phyloP scores from a whole-genome alignment of 2,113 vertebrate species.

The Nannobrachium achirus region DNA sequence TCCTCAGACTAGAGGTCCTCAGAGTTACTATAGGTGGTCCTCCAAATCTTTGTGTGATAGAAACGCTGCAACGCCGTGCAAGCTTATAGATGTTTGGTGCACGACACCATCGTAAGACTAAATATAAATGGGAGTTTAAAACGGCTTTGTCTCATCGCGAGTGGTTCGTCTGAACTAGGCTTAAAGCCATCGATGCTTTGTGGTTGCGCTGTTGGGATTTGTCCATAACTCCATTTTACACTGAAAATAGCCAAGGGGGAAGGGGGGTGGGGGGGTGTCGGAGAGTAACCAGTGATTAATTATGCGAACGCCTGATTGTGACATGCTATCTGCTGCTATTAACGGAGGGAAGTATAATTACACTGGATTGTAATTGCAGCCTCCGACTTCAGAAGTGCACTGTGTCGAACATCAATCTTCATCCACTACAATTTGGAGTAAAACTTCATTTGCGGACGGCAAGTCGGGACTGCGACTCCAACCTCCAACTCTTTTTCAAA shows the following conservation, averaged over 20 bases:
- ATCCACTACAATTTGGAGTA: slow-evolving; percentile 87
- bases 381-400: slow-evolving; percentile 86
- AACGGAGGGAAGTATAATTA: slow-evolving; percentile 95
- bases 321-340: slow-evolving; percentile 95
- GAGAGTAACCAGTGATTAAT: slow-evolving; percentile 88
- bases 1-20: too few relatives aligned
- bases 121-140: too few relatives aligned
- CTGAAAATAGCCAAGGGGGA: slow-evolving; percentile 89
- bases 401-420: slow-evolving; percentile 91
- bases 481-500: slow-evolving; percentile 50
- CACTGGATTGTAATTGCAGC: slow-evolving; percentile 92
- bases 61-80: too few relatives aligned
- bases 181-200: slow-evolving; percentile 67
- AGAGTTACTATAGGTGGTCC: too few relatives aligned
- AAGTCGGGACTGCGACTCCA: slow-evolving; percentile 68
- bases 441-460: slow-evolving; percentile 86
- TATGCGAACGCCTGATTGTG: slow-evolving; percentile 90
- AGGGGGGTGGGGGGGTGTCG: slow-evolving; percentile 27
- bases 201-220: slow-evolving; percentile 92
- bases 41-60: too few relatives aligned
- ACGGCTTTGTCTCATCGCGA: too few relatives aligned
- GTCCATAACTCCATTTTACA: slow-evolving; percentile 96
- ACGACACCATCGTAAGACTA: too few relatives aligned
- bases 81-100: too few relatives aligned
- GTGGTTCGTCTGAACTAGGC: too few relatives aligned